phyloP scores from a whole-genome alignment of 2,888 invertebrate genomes.

The Chelonus formosanus region DNA sequence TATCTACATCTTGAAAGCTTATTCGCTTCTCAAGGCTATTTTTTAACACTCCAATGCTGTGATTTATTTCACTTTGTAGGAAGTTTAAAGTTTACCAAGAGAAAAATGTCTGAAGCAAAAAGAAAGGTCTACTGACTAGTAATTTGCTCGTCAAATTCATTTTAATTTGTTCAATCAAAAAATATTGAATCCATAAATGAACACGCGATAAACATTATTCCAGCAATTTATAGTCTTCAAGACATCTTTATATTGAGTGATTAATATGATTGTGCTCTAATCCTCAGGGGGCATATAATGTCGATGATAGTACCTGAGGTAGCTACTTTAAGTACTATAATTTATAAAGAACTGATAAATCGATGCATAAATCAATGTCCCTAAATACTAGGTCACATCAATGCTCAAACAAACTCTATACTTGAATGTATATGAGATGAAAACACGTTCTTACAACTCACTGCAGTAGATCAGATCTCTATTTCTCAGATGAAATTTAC shows the following conservation, averaged over 20 bases:
- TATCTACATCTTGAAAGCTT: too few species aligned
- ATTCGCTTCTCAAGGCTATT: too few species aligned
- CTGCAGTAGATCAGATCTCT: conserved; percentile 12
- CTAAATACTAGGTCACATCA: conserved; percentile 42
- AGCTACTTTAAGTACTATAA: conserved; percentile 35
- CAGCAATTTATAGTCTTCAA: too few species aligned
- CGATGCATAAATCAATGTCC: conserved; percentile 44
- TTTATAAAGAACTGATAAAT: conserved; percentile 40
- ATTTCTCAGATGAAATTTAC: conserved; percentile 33
- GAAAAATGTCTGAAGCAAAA: too few species aligned
- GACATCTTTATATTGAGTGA: not conserved
- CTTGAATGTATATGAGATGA: conserved; percentile 14
- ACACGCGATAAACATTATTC: too few species aligned
- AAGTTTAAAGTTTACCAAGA: too few species aligned
- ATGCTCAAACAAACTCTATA: conserved; percentile 8
- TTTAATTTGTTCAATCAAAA: too few species aligned
- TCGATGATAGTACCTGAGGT: conserved; percentile 41
- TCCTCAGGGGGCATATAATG: conserved; percentile 19
- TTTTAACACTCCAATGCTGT: too few species aligned
- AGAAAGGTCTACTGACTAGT: too few species aligned
- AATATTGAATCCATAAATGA: too few species aligned
- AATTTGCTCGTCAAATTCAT: too few species aligned
- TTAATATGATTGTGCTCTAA: conserved; percentile 27
- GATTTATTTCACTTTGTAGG: too few species aligned
- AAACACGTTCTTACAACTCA: conserved; percentile 14